Base-by-base conservation (phyloP, 2,888 invertebrate genomes). In the Tenthredo mesomela region DNA sequence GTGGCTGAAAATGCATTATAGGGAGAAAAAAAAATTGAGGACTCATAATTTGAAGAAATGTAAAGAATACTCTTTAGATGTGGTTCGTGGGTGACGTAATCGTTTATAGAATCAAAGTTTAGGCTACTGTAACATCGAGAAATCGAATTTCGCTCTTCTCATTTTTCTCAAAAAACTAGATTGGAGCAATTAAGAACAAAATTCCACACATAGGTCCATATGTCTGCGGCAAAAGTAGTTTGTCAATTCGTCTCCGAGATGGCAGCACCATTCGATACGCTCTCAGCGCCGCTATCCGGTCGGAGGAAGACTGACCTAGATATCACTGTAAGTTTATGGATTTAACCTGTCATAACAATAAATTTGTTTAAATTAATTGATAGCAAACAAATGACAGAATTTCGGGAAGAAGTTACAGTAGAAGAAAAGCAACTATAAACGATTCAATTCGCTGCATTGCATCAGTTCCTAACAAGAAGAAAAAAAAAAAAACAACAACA, bases 331-430 rank as follows among this genome's bases (percentile, higher is more conserved):
- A 67, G 33, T 67, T 33, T 33, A 33, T 18, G 67, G 29, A 33
- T 67, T 33, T 67, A 67, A 67, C 67, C 18, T 67, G 67, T 67
- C 33, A 67, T 7, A 33, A 67, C 33, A 67, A 67, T 18, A 18
- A 67, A 33, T 67, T 67, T 67, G 33, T 33, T 67, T 33, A 67
- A 67, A 67, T 67, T 29, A 67, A 15, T 25, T 67, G 5, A 29
- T 15, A 15, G 25, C 15, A 15, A 67, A 29, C 33, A 33, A 67
- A 67, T 67, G 2, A 67, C 3, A 12, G 33, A 67, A 29, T 29
- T 67, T 29, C 3, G 10, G 15, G 0, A 6, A 33, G 2, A 67
- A 67, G 9, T 29, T 29, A 29, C 67, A 67, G 4, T 12, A 29
- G 29, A 0, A 67, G 2, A 15, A 15, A 18, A 29, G 25, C 5